Conservation (phyloP, 2,888 invertebrate genomes). For the Dendrolimus pini region DNA sequence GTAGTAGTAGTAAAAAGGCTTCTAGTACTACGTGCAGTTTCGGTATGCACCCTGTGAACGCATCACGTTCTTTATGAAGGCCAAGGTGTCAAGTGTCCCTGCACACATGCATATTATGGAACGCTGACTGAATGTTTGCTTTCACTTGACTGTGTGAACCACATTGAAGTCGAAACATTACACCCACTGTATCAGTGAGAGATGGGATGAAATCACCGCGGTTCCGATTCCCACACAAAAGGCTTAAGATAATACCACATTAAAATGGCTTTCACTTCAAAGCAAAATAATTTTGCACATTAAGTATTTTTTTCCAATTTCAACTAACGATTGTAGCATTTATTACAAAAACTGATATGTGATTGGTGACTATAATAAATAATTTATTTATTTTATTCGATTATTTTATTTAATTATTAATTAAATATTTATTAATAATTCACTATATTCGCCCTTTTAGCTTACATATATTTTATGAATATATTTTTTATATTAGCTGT, state of each 20-base stretch:
- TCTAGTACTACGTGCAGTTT: too few relatives aligned
- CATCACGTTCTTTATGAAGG: constrained; percentile 37
- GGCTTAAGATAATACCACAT: constrained; percentile 13
- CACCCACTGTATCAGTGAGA: constrained; percentile 40
- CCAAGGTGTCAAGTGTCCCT: constrained; percentile 62
- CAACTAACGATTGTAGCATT: too few relatives aligned
- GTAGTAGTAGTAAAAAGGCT: too few relatives aligned
- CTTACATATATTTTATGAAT: too few relatives aligned
- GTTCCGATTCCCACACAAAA: constrained; percentile 7
- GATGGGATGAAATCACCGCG: constrained; percentile 24
- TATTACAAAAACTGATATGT: too few relatives aligned
- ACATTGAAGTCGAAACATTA: constrained; percentile 46
- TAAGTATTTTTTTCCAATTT: too few relatives aligned
- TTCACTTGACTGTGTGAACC: constrained; percentile 55
- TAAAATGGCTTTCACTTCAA: not conserved
- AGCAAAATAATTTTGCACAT: not conserved
- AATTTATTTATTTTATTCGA: too few relatives aligned
- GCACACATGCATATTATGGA: constrained; percentile 56
- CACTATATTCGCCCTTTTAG: too few relatives aligned
- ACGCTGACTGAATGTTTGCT: constrained; percentile 61
- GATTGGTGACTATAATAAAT: too few relatives aligned
- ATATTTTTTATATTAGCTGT: too few relatives aligned
- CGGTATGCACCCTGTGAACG: not conserved
- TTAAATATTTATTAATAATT: too few relatives aligned
- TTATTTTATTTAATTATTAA: too few relatives aligned